Evolutionary conservation across 53 echinoderm and acorn worm genomes (phyloP).

Genomic region (Luidia sarsii): DNA sequence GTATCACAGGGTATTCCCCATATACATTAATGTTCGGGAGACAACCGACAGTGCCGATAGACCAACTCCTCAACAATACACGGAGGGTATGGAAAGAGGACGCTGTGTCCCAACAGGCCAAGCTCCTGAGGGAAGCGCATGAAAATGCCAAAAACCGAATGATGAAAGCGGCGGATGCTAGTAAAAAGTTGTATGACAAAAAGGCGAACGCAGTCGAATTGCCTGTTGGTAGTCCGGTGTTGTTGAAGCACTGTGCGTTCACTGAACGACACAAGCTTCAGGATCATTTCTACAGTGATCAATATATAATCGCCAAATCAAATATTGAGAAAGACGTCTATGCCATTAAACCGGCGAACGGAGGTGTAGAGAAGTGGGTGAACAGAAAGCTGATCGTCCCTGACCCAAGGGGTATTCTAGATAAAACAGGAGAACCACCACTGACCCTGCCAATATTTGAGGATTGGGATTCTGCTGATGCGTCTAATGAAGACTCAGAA

Average conservation of each 20-base stretch:
- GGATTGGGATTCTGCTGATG: neutral
- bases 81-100: conserved; percentile 14
- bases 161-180: neutral
- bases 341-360: neutral
- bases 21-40: conserved; percentile 30
- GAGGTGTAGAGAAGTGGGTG: conserved; percentile 11
- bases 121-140: neutral
- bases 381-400: neutral
- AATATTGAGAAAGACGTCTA: neutral
- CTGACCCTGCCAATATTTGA: no score
- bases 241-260: conserved; percentile 37
- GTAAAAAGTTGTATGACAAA: conserved; percentile 23
- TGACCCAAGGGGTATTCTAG: neutral
- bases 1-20: conserved; percentile 10
- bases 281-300: conserved; percentile 23
- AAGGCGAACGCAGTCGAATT: neutral
- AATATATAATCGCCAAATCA: neutral
- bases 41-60: neutral
- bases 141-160: neutral
- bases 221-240: conserved; percentile 17
- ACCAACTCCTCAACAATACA: conserved; percentile 8
- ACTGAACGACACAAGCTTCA: conserved; percentile 33
- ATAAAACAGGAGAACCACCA: neutral
- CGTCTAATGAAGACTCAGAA: neutral
- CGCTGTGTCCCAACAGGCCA: neutral